Percentiles rank a stretch among this genome's conserved stretches.
Conservation (phyloP, 2,113 vertebrate genomes). For the Emydocephalus ijimae region DNA sequence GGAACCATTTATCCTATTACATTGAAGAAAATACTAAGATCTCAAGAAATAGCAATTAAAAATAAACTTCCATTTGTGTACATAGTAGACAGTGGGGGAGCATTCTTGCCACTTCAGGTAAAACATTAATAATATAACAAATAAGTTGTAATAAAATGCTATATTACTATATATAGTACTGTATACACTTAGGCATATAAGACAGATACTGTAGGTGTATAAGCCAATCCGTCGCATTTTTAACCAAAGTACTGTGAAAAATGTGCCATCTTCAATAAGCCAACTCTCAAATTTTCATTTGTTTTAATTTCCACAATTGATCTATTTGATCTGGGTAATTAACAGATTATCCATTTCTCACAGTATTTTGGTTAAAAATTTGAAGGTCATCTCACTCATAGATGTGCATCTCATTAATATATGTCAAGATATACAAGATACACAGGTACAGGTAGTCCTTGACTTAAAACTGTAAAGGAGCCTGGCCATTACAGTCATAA, state of each 20-base stretch:
- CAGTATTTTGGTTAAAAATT: neutral
- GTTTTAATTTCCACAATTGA: neutral
- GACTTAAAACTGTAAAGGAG: neutral
- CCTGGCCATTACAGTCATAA: neutral
- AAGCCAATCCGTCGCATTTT: neutral
- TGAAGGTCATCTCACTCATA: neutral
- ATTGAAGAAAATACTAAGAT: slow-evolving; percentile 82
- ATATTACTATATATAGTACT: neutral
- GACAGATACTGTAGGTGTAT: neutral
- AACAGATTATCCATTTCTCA: neutral
- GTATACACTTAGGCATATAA: neutral
- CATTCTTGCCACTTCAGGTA: slow-evolving; percentile 84
- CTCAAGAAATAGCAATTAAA: slow-evolving; percentile 80
- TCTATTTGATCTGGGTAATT: neutral
- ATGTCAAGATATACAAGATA: neutral
- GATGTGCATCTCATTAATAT: no score
- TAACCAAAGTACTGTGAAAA: neutral
- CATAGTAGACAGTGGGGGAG: slow-evolving; percentile 81
- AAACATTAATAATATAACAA: neutral
- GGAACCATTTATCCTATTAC: slow-evolving; percentile 80
- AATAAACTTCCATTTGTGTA: slow-evolving; percentile 80
- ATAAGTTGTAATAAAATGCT: neutral
- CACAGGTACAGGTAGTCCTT: neutral
- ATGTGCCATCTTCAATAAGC: neutral
- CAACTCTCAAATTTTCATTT: neutral